Evolutionary conservation across 2,888 invertebrate species (phyloP).

Genomic region (Copidosoma aretas): DNA sequence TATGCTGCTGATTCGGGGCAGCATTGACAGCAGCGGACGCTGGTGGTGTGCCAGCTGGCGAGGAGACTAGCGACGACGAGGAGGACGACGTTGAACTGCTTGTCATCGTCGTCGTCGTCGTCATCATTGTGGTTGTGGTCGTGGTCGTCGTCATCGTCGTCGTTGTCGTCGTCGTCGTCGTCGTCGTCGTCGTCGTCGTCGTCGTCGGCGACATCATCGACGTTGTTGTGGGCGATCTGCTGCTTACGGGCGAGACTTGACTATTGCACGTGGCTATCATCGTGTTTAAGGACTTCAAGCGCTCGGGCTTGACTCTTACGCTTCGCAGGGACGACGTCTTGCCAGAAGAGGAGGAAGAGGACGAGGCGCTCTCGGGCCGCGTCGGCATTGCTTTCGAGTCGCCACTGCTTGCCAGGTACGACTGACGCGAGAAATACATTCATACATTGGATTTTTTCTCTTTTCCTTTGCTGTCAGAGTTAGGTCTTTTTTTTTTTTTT

Average conservation of each 20-base stretch:
- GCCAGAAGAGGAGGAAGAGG: conserved; percentile 44
- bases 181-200: conserved; percentile 47
- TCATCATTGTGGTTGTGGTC: conserved; percentile 53
- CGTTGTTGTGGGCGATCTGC: conserved; percentile 41
- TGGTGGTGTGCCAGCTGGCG: conserved; percentile 55
- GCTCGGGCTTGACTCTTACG: conserved; percentile 72
- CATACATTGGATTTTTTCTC: too few relatives aligned
- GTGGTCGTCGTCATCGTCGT: conserved; percentile 54
- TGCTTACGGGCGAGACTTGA: conserved; percentile 46
- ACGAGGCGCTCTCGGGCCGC: too few relatives aligned
- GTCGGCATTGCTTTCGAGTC: too few relatives aligned
- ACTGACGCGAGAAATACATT: too few relatives aligned
- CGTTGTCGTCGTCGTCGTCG: conserved; percentile 56
- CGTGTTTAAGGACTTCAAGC: conserved; percentile 60
- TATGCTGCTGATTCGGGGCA: conserved; percentile 54
- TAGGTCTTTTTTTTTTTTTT: too few relatives aligned
- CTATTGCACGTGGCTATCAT: conserved; percentile 54
- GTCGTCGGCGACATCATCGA: conserved; percentile 55
- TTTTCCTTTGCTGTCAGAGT: too few relatives aligned
- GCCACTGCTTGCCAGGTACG: too few relatives aligned
- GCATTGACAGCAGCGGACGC: conserved; percentile 49
- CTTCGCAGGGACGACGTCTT: conserved; percentile 69
- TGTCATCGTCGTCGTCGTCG: conserved; percentile 52
- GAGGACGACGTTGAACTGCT: conserved; percentile 51
- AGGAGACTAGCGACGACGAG: conserved; percentile 52